A percentile compares a stretch with the other conserved stretches of the same genome.
Conservation (phyloP, 2,797 vertebrate genomes). For the Eptatretus atami region DNA sequence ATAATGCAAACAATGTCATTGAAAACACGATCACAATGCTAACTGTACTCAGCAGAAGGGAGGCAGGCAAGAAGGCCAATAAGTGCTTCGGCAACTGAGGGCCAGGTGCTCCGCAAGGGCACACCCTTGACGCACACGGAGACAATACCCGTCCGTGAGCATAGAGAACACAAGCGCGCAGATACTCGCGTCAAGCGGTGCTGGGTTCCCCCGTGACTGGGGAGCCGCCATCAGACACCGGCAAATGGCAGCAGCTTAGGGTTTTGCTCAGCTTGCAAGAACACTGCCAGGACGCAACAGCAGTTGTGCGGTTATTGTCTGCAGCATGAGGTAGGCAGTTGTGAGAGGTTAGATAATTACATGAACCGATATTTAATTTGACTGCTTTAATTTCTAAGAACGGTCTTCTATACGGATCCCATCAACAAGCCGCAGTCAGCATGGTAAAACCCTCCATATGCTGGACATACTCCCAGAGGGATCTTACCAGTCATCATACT, state of each 20-base stretch:
- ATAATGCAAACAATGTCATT: background rate
- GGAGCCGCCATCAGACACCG: slow-evolving; percentile 49
- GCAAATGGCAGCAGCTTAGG: slow-evolving; percentile 51
- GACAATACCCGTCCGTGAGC: slow-evolving; percentile 31
- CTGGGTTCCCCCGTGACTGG: slow-evolving; percentile 84
- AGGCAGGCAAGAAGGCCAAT: slow-evolving; percentile 86
- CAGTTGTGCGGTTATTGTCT: slow-evolving; percentile 62
- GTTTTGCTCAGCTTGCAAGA: slow-evolving; percentile 48
- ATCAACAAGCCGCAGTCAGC: too few relatives aligned
- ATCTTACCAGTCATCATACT: too few relatives aligned
- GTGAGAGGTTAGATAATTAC: too few relatives aligned
- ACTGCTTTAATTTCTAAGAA: too few relatives aligned
- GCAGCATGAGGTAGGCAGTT: slow-evolving; percentile 7
- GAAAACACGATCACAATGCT: slow-evolving; percentile 4
- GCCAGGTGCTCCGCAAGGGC: slow-evolving; percentile 38
- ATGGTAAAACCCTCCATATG: too few relatives aligned
- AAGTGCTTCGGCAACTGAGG: slow-evolving; percentile 68
- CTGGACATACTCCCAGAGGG: too few relatives aligned
- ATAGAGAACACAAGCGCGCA: slow-evolving; percentile 64
- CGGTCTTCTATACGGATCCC: too few relatives aligned
- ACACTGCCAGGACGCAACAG: slow-evolving; percentile 52
- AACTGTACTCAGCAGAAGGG: slow-evolving; percentile 62
- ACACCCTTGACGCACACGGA: slow-evolving; percentile 69
- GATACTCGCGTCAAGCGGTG: slow-evolving; percentile 49
- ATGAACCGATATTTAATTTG: too few relatives aligned